Conservation (phyloP, 1,140 invertebrate genomes). For the honey bee (Apis mellifera) region DNA sequence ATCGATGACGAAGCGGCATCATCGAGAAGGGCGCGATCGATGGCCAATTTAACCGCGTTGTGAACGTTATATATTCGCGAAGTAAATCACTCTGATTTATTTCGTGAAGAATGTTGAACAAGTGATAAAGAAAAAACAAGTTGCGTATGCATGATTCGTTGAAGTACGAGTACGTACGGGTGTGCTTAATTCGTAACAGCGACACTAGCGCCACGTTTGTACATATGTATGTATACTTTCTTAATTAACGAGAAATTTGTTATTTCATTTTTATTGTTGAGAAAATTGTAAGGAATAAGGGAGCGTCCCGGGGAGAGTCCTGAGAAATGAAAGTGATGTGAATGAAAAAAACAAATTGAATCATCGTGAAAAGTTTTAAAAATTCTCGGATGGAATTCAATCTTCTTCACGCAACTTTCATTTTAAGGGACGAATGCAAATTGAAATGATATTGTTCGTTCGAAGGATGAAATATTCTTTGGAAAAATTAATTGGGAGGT, state of each 20-base stretch:
- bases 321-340: neutral
- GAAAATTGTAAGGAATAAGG: neutral
- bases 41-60: neutral
- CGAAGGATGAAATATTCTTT: neutral
- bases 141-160: neutral
- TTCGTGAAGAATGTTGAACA: neutral
- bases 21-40: neutral
- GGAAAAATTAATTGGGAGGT: neutral
- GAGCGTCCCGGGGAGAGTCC: too few relatives aligned
- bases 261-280: neutral
- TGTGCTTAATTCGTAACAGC: slow-evolving; percentile 10
- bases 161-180: neutral
- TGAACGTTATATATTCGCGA: neutral
- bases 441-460: neutral
- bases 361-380: too few relatives aligned
- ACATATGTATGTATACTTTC: neutral
- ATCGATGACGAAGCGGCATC: slow-evolving; percentile 8
- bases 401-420: neutral
- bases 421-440: neutral
- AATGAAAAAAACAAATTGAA: neutral
- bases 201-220: neutral
- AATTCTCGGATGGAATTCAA: too few relatives aligned
- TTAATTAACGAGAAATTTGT: neutral
- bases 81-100: neutral
- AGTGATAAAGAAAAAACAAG: neutral